Evolutionary conservation across 2,113 vertebrate species (phyloP).

Genomic region (Amphilophus citrinellus): DNA sequence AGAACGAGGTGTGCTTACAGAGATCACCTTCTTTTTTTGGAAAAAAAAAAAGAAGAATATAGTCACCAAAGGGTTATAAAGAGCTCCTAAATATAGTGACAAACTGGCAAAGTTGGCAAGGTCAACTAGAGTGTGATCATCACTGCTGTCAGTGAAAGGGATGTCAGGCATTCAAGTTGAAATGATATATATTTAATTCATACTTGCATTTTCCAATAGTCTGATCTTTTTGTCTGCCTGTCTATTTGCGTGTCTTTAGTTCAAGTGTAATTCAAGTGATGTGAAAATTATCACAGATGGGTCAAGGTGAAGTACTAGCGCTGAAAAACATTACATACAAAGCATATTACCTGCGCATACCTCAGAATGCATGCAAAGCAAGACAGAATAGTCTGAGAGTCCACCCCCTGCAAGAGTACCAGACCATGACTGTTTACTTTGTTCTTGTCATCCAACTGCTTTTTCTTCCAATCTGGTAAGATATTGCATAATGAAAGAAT

Average conservation of each 20-base stretch:
- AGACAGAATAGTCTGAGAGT: neutral
- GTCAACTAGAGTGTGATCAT: neutral
- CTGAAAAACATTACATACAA: neutral
- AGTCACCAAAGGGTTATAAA: neutral
- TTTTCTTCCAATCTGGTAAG: constrained; percentile 22
- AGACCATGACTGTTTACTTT: constrained; percentile 41
- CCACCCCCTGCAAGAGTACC: constrained; percentile 19
- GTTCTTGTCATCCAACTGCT: constrained; percentile 28
- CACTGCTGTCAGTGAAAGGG: constrained; percentile 4
- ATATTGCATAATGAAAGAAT: constrained; percentile 36
- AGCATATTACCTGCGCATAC: neutral
- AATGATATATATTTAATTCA: constrained; percentile 16
- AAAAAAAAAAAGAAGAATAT: neutral
- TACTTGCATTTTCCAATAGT: neutral
- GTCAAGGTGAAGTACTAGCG: constrained; percentile 4
- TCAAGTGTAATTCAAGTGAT: neutral
- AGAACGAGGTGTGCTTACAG: neutral
- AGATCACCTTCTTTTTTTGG: neutral
- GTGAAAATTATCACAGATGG: neutral
- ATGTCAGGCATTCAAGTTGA: constrained; percentile 10
- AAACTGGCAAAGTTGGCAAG: neutral
- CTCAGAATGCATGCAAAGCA: constrained; percentile 21
- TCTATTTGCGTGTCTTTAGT: neutral
- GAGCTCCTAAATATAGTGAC: neutral
- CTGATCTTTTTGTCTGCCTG: neutral